phyloP scores from a whole-genome alignment of 2,888 invertebrate species.

The Parochlus steinenii region DNA sequence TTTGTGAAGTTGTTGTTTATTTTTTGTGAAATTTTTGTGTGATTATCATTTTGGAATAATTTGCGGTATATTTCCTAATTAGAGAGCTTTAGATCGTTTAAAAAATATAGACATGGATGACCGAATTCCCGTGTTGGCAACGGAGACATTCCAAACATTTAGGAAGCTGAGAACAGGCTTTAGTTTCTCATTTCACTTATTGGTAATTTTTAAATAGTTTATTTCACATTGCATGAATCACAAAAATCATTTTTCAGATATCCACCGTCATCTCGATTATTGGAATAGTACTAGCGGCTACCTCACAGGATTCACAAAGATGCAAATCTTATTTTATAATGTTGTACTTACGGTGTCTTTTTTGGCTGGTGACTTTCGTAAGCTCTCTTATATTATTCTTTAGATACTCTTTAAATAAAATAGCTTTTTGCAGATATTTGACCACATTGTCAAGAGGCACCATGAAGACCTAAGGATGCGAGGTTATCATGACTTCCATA shows the following conservation, averaged over 20 bases:
- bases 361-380: conserved; percentile 42
- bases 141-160: neutral
- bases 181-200: too few species aligned
- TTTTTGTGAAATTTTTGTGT: too few species aligned
- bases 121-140: conserved; percentile 8
- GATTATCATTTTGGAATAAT: too few species aligned
- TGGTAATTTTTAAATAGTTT: too few species aligned
- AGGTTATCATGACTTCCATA: conserved; percentile 52
- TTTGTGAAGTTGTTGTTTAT: too few species aligned
- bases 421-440: conserved; percentile 31
- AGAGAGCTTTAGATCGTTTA: too few species aligned
- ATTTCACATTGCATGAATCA: too few species aligned
- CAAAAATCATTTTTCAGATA: conserved; percentile 16
- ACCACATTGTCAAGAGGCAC: conserved; percentile 38
- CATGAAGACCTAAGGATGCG: conserved; percentile 43
- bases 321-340: conserved; percentile 41
- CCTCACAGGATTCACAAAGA: conserved; percentile 25
- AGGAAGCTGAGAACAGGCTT: conserved; percentile 7
- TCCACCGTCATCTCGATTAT: conserved; percentile 25
- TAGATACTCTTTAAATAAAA: too few species aligned
- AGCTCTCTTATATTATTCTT: conserved; percentile 16
- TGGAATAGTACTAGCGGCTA: conserved; percentile 22
- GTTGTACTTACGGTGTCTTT: conserved; percentile 37
- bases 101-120: conserved; percentile 4
- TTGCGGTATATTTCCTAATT: too few species aligned